Conservation (phyloP, 2,113 vertebrate species). For the Stigmatopora argus region DNA sequence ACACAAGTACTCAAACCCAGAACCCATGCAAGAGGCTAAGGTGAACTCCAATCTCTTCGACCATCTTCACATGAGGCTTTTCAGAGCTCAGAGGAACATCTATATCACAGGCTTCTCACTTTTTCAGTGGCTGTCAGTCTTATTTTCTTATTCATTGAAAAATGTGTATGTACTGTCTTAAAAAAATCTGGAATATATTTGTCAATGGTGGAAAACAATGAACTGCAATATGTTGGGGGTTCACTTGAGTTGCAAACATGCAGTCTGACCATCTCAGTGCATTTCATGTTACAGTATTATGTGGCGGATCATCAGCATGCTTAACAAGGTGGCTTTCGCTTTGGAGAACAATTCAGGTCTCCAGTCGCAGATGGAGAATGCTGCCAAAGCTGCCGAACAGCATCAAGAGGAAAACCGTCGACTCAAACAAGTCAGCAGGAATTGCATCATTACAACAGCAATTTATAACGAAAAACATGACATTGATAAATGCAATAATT, state of each 20-base stretch:
- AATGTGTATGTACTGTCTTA: neutral
- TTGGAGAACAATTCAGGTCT: constrained; percentile 66
- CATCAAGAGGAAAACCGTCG: constrained; percentile 81
- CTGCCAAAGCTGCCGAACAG: constrained; percentile 77
- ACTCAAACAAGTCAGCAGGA: constrained; percentile 74
- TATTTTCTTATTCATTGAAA: neutral
- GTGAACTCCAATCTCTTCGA: constrained; percentile 73
- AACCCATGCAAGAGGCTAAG: constrained; percentile 61
- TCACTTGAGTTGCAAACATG: neutral
- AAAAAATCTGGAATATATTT: neutral
- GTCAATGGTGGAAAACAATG: neutral
- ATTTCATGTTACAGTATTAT: constrained; percentile 62
- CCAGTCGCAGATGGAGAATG: constrained; percentile 76
- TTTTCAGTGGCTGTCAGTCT: constrained; percentile 94
- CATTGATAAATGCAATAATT: constrained; percentile 2
- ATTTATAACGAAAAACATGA: neutral
- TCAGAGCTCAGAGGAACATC: constrained; percentile 92
- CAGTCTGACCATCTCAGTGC: neutral
- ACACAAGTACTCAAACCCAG: constrained; percentile 78
- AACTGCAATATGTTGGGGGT: neutral
- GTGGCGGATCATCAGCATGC: constrained; percentile 80
- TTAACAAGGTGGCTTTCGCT: constrained; percentile 79
- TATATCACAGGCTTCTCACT: constrained; percentile 95
- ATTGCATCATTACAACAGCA: neutral
- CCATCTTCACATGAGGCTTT: constrained; percentile 94